These are phyloP conservation scores for Dreissena polymorpha DNA, from an alignment of 1,140 invertebrate species.

Conservation along the genomic window DNA sequence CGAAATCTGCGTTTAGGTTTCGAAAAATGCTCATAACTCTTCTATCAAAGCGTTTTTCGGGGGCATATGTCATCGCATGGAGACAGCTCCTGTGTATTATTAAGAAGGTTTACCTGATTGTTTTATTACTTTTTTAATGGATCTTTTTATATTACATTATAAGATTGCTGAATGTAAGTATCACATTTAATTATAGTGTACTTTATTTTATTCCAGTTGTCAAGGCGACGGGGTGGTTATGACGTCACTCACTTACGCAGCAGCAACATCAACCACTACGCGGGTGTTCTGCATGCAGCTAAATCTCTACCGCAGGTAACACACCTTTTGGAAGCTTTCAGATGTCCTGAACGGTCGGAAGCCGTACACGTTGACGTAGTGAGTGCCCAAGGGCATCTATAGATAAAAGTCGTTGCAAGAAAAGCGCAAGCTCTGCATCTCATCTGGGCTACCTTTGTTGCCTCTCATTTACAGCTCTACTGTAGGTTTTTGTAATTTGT, in stretches of 20 bases:
- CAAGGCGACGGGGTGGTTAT: conserved; percentile 27
- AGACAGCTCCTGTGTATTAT: too few species aligned
- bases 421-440: conserved; percentile 92
- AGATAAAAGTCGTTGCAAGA: conserved; percentile 94
- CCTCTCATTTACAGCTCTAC: neutral
- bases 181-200: neutral
- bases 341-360: conserved; percentile 50
- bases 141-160: too few species aligned
- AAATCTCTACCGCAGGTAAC: conserved; percentile 63
- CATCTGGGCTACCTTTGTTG: conserved; percentile 75
- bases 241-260: conserved; percentile 85
- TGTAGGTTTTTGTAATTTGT: too few species aligned
- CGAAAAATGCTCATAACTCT: too few species aligned
- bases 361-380: conserved; percentile 87
- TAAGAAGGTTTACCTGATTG: too few species aligned
- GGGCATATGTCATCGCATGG: too few species aligned
- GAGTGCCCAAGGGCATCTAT: conserved; percentile 87
- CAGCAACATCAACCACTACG: conserved; percentile 86
- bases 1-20: too few species aligned
- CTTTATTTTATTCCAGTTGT: conserved; percentile 61
- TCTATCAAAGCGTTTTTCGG: too few species aligned
- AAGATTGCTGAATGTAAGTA: too few species aligned
- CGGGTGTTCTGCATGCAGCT: conserved; percentile 66
- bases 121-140: too few species aligned
- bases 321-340: conserved; percentile 68